Evolutionary conservation across 2,797 vertebrate genomes (phyloP), one percentile per base, ranked within the genome.

Genomic region (Holocentrus rufus): DNA sequence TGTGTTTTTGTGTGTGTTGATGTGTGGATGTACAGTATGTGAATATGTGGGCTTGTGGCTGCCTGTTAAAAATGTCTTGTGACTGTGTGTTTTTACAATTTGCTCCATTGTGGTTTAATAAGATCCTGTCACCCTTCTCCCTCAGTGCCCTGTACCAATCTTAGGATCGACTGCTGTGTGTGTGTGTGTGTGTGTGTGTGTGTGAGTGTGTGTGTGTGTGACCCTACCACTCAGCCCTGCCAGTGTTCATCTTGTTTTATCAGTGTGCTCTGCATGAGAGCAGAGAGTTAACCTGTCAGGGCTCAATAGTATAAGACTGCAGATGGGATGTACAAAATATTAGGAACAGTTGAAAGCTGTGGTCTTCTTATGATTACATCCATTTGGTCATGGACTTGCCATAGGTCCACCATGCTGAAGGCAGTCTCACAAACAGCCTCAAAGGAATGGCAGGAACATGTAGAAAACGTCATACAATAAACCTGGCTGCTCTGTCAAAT

Each of bases 181-280:
- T 61, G 57, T 62, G 63, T 78, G 72, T 63, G 71, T 72, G 27
- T 72, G 27, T 55, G 65, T 68, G 36, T 65, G 72, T 61, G 52
- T 61, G 57, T 62, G 60, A 74, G 72, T 63, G 71, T 34, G 20
- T 72, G 27, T 55, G 65, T 44, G 65, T 47, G 52, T n/a, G 52
- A 5, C 60, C 60, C 47, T 74, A 36, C 39, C 55, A 31, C 55
- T 77, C 65, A 55, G 13, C 60, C 34, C 46, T 4, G 3, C 69
- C 71, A 56, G 34, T 81, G 74, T 77, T 77, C 49, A 72, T 65
- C 79, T 73, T 70, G 61, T 82, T 82, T 74, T 76, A 75, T 66
- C 72, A 69, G 67, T 58, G 14, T 44, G 17, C 31, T 57, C 61
- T 59, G 52, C 18, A 52, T 72, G 15, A 67, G 50, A 82, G 67